phyloP scores from a whole-genome alignment of 2,113 vertebrate species.

The Polypterus senegalus region DNA sequence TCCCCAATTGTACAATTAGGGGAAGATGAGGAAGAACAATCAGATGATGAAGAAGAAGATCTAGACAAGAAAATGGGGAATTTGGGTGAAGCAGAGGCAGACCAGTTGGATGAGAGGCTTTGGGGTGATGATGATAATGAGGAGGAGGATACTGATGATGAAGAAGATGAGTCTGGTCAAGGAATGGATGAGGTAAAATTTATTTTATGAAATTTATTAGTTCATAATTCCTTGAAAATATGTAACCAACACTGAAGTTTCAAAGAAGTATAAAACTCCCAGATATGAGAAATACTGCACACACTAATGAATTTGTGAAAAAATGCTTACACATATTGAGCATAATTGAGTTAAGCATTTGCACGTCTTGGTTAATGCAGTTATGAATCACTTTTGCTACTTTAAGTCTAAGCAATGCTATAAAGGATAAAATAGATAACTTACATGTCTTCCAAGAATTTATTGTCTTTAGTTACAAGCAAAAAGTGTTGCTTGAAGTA shows the following conservation, averaged over 20 bases:
- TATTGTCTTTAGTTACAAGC: no score
- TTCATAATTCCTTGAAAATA: neutral
- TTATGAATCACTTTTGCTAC: no score
- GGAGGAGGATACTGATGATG: constrained; percentile 47
- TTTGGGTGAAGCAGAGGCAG: constrained; percentile 73
- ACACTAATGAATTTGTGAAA: no score
- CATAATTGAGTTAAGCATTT: no score
- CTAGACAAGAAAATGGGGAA: constrained; percentile 94
- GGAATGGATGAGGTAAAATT: constrained; percentile 85
- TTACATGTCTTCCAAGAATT: no score
- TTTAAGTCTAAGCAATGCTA: no score
- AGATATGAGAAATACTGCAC: no score
- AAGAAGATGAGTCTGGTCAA: constrained; percentile 76
- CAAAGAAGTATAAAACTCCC: no score
- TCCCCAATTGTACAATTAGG: constrained; percentile 27
- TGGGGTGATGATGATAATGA: constrained; percentile 81
- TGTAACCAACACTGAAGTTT: neutral
- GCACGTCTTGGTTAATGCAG: no score
- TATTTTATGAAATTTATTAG: neutral
- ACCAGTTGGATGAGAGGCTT: constrained; percentile 87
- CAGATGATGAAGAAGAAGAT: constrained; percentile 64
- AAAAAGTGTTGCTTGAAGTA: no score
- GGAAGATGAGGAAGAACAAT: constrained; percentile 59
- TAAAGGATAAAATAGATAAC: no score
- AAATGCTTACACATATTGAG: no score